Base-by-base conservation (phyloP, 2,888 invertebrate genomes). In the Cyclophora punctaria region DNA sequence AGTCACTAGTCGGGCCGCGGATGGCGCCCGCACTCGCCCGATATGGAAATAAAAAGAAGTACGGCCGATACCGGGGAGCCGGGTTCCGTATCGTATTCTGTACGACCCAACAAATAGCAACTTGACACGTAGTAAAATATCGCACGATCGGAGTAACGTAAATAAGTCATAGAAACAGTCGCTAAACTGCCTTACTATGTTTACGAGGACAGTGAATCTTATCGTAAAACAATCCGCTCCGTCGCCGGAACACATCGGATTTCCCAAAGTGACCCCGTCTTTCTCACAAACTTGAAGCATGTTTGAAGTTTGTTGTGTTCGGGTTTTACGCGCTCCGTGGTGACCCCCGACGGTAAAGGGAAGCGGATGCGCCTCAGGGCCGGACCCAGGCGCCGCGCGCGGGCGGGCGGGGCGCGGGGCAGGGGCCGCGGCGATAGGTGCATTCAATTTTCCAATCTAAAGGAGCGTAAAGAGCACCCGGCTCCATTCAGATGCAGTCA, bases 381-480 rank as follows among this genome's bases (percentile, higher is more conserved):
- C 52, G 48, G 43, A 48, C 51, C 49, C 46, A 50, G 48, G 44
- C 49, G 35, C 46, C 40, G 40, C 45, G 20, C 45, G 50, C 47
- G 45, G 51, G 37, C 33, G 41, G 46, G 4, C 44, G 20, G 1
- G 48, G 44, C 47, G 48, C 33, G 45, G 42, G 44, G 46, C 48
- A 48, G 46, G 3, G 41, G 45, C 48, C 7, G 49, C 47, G 47
- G 44, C 57, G 55, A 58, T 54, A 57, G 60, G 55, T 43, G 61
- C 64, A 64, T 69, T 62, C 69, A 69, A 71, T 71, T 71, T 69
- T 66, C 67, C 67, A 64, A 69, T 68, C 66, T 67, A 67, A 64
- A 67, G 61, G 50, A 60, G 67, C 69, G 67, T 63, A 59, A 67
- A 64, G 60, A 64, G 60, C 68, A 62, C 52, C 62, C 62, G 65